Evolutionary conservation across 2,888 invertebrate species (phyloP).

Genomic region (Drosophila pseudotakahashii): DNA sequence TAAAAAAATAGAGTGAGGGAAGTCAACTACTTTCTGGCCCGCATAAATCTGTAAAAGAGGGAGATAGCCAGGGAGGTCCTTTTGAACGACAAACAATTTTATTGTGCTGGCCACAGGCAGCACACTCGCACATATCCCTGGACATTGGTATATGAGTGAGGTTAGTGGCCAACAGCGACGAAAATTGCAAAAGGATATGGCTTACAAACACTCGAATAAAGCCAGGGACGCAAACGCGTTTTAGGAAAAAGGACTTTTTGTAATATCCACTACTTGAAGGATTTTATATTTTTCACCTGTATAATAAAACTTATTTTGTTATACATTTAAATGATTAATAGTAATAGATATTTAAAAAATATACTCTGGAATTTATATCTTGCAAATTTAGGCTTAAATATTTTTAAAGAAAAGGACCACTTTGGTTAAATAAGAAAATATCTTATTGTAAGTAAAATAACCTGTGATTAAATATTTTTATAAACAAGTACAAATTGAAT

Average conservation of each 20-base stretch:
- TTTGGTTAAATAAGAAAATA: no score
- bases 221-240: conserved; percentile 6
- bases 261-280: background rate
- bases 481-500: no score
- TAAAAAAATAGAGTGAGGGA: conserved; percentile 30
- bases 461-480: no score
- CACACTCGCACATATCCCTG: conserved; percentile 38
- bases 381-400: no score
- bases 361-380: no score
- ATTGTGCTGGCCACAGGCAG: conserved; percentile 58
- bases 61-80: conserved; percentile 48
- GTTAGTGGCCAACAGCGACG: conserved; percentile 71
- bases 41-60: conserved; percentile 66
- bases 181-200: conserved; percentile 77
- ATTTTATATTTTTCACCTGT: background rate
- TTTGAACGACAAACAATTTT: conserved; percentile 79
- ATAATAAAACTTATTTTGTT: background rate
- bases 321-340: background rate
- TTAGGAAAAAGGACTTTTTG: background rate
- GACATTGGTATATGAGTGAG: conserved; percentile 74
- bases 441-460: no score
- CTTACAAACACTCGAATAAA: conserved; percentile 53
- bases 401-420: no score
- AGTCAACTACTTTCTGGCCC: conserved; percentile 68
- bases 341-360: no score